Evolutionary conservation across 2,797 vertebrate species (phyloP).

Genomic region (Hafferia zeledoni): DNA sequence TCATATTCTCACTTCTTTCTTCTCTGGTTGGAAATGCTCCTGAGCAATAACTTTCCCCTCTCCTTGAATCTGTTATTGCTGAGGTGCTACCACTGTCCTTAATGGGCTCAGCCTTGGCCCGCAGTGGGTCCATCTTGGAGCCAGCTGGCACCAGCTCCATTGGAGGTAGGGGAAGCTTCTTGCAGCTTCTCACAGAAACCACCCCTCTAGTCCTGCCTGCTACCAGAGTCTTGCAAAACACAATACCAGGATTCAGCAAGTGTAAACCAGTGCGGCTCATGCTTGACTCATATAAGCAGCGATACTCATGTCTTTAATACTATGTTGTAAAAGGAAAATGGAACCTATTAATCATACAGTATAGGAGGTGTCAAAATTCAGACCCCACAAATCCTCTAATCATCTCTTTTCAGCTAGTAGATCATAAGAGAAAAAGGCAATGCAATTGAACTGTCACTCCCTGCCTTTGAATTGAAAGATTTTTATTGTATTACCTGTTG

Average conservation of each 20-base stretch:
- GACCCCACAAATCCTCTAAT: not conserved
- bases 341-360: not conserved
- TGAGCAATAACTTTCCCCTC: not conserved
- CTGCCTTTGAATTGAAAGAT: not conserved
- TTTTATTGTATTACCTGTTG: not conserved
- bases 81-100: not conserved
- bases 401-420: not conserved
- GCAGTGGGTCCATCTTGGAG: not conserved
- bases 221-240: not conserved
- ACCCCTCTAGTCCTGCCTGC: no score
- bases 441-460: not conserved
- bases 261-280: not conserved
- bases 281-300: not conserved
- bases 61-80: not conserved
- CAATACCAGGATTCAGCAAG: not conserved
- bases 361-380: not conserved
- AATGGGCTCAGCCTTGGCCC: not conserved
- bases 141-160: accelerated
- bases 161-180: not conserved
- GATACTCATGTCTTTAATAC: not conserved
- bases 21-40: not conserved
- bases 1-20: not conserved
- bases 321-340: not conserved
- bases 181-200: not conserved
- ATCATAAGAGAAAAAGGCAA: not conserved